Base-by-base conservation (phyloP, 2,888 invertebrate genomes). In the Lysandra bellargus region DNA sequence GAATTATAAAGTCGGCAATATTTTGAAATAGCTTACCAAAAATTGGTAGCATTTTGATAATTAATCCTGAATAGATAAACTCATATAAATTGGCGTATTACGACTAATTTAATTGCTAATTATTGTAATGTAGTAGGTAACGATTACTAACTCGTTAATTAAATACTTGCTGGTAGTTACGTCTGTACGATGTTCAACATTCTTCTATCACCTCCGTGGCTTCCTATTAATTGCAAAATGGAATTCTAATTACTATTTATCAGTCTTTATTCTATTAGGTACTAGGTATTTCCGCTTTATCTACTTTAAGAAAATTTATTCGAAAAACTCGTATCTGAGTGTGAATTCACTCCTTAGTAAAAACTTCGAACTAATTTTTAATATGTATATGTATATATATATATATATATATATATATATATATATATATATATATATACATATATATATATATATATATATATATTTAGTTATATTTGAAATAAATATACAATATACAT, bases 201-300 rank as follows among this genome's bases (percentile, higher is more conserved):
- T 53, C 53, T 53, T 44, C 75, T 44, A 75, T 75, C 53, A 30
- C 49, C 53, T 49, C 30, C 1, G 53, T 30, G 49, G 9, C 49
- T 14, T 53, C 30, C 12, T 23, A 23, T 75, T 49, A 75, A 75
- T 75, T n/a, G 30, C 49, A 53, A 37, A 9, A 5, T 23, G 30
- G 30, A 75, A 75, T 75, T n/a, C 53, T 33, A 33, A 33, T 73
- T 73, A 69, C 64, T 61, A n/a, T 6, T 61, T 61, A n/a, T 61
- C 23, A 61, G 23, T 61, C 6, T n/a, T 61, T 61, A 61, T 61
- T 61, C 23, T 7, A 49, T 57, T 57, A 23, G 23, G 23, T 23
- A 57, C 57, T 57, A 61, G 61, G 17, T 69, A 30, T 69, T 4
- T 69, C 64, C 30, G 9, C 23, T 64, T 64, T 23, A 64, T 64